Percentiles rank a stretch among this genome's conserved stretches.
phyloP scores from a whole-genome alignment of 2,797 vertebrate species.

The Aulostomus chinensis region DNA sequence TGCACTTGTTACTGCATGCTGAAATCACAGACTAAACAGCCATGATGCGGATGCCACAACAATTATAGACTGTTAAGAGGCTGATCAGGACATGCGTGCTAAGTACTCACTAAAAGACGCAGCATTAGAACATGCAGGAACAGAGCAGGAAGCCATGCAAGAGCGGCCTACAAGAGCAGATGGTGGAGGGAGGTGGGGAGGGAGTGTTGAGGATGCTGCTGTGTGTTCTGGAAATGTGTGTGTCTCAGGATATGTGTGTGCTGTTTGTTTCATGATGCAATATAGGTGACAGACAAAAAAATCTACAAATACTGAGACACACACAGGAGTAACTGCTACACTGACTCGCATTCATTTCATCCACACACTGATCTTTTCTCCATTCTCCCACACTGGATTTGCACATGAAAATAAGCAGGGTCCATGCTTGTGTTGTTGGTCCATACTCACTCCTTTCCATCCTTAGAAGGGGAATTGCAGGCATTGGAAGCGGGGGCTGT shows the following conservation, averaged over 20 bases:
- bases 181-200: slow-evolving; percentile 14
- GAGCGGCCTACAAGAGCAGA: slow-evolving; percentile 47
- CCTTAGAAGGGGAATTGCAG: slow-evolving; percentile 96
- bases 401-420: slow-evolving; percentile 26
- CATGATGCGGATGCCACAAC: too few relatives aligned
- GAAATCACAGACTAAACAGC: too few relatives aligned
- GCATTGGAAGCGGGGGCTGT: slow-evolving; percentile 77
- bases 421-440: slow-evolving; percentile 55
- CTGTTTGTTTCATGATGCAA: slow-evolving; percentile 49
- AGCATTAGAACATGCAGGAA: slow-evolving; percentile 56
- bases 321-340: slow-evolving; percentile 50
- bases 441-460: slow-evolving; percentile 98
- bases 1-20: too few relatives aligned
- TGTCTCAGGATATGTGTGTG: slow-evolving; percentile 71
- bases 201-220: slow-evolving; percentile 48
- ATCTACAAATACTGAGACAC: slow-evolving; percentile 67
- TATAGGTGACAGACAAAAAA: slow-evolving; percentile 37
- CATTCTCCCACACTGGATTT: slow-evolving; percentile 46
- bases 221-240: slow-evolving; percentile 66
- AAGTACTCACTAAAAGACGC: slow-evolving; percentile 33
- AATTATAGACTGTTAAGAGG: neutral
- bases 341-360: slow-evolving; percentile 20
- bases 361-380: slow-evolving; percentile 38
- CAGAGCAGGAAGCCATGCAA: slow-evolving; percentile 57
- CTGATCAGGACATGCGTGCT: slow-evolving; percentile 15